Conservation (phyloP, 2,797 vertebrate genomes). For the Ara ararauna region DNA sequence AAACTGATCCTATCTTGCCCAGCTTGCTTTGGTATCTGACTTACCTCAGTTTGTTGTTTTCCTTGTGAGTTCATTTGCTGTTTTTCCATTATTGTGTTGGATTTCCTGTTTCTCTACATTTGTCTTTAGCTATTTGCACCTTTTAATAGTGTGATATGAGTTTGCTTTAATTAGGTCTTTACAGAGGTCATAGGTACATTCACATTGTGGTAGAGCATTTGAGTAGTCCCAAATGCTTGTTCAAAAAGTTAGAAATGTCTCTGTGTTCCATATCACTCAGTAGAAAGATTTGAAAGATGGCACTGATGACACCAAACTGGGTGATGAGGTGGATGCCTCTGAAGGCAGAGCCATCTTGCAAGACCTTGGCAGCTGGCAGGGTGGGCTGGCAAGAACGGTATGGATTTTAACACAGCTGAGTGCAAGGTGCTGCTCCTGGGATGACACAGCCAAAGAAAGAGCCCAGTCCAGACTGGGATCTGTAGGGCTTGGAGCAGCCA, state of each 20-base stretch:
- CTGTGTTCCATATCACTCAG: rapidly evolving
- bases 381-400: background rate
- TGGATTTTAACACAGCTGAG: background rate
- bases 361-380: background rate
- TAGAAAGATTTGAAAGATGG: background rate
- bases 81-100: background rate
- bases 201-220: background rate
- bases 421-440: background rate
- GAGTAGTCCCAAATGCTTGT: background rate
- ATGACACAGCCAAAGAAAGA: background rate
- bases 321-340: background rate
- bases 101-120: background rate
- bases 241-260: background rate
- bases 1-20: background rate
- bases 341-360: background rate
- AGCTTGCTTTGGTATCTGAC: background rate
- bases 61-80: background rate
- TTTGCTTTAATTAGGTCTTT: background rate
- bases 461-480: background rate
- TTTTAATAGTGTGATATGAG: background rate
- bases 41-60: background rate
- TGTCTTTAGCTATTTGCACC: background rate
- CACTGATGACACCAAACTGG: background rate
- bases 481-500: background rate
- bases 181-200: background rate